These are phyloP conservation scores for Lerema accius DNA, from an alignment of 1,140 invertebrate species.

Conservation along the genomic window DNA sequence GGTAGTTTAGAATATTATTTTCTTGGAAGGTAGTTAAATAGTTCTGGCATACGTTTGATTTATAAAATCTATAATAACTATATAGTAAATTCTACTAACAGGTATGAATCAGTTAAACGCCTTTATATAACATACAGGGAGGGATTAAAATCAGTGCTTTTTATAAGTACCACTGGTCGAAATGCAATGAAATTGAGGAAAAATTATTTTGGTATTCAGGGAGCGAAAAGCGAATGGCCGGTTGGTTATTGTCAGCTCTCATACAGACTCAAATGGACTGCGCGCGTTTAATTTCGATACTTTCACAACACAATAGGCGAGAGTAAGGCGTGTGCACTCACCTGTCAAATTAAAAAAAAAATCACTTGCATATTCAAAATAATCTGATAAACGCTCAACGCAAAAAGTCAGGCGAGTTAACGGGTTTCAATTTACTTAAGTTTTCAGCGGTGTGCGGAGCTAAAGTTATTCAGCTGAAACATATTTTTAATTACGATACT, in stretches of 20 bases:
- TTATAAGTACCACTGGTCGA: constrained; percentile 52
- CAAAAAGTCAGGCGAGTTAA: constrained; percentile 17
- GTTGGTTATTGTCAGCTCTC: constrained; percentile 66
- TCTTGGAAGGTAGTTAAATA: no score
- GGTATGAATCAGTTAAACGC: no score
- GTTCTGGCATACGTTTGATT: no score
- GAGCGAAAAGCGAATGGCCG: constrained; percentile 64
- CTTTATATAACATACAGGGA: constrained; percentile 5
- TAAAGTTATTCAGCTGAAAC: background rate
- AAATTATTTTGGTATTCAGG: constrained; percentile 76
- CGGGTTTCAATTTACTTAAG: constrained; percentile 26
- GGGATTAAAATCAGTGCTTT: constrained; percentile 52
- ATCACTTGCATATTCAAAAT: constrained; percentile 77
- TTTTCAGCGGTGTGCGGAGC: background rate
- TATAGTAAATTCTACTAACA: no score
- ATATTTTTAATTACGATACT: no score
- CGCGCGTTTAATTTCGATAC: constrained; percentile 78
- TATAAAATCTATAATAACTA: no score
- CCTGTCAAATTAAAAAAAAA: constrained; percentile 81
- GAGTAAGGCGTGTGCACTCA: constrained; percentile 77
- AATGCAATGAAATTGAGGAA: constrained; percentile 72
- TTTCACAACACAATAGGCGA: constrained; percentile 77
- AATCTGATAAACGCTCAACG: constrained; percentile 57
- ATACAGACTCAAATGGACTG: constrained; percentile 74
- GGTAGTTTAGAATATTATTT: no score